Evolutionary conservation across 2,888 invertebrate species (phyloP), one percentile per base, ranked within the genome.

Genomic region (Agonopterix heracliana): DNA sequence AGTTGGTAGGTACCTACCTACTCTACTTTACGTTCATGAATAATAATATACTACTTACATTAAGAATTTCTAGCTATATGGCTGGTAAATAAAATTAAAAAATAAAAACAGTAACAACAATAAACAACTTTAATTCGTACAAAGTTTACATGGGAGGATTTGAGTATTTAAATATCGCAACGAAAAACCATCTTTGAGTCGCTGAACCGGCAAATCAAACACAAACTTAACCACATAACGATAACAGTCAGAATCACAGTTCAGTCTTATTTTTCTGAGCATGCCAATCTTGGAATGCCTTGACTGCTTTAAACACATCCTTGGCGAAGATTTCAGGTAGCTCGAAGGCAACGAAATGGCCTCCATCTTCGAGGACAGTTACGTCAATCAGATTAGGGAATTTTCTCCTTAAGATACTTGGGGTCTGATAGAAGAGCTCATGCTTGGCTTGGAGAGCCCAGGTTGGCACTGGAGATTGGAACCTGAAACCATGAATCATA

Each of bases 291-390:
- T 58, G 68, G 36, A 81, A 79, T 0, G 69, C 73, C 43, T 73
- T 68, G 0, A 80, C 73, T 2, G 81, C 83, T 45, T 66, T 76
- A 57, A 80, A 79, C 1, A 97, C 77, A 62, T 96, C 95, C 2
- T 90, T 81, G 7, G 93, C 90, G 5, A 96, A 74, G 0, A 92
- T 63, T 51, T 90, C 65, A 0, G 96, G 95, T 51, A 91, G 81
- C 73, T 96, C 95, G 46, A 95, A 86, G 0, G 95, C 95, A 0
- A 93, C 91, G 80, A 96, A 96, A 74, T 97, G 96, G 0, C 96
- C 96, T 1, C 94, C 95, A 3, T 89, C 74, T 0, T 86, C 70
- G 53, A 92, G 71, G 50, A 91, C 86, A 0, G 89, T 92, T 53
- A 89, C 89, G 42, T 92, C 91, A 9, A 93, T 79, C 5, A 96